phyloP scores from a whole-genome alignment of 2,113 vertebrate species.

The Mixornis gularis region DNA sequence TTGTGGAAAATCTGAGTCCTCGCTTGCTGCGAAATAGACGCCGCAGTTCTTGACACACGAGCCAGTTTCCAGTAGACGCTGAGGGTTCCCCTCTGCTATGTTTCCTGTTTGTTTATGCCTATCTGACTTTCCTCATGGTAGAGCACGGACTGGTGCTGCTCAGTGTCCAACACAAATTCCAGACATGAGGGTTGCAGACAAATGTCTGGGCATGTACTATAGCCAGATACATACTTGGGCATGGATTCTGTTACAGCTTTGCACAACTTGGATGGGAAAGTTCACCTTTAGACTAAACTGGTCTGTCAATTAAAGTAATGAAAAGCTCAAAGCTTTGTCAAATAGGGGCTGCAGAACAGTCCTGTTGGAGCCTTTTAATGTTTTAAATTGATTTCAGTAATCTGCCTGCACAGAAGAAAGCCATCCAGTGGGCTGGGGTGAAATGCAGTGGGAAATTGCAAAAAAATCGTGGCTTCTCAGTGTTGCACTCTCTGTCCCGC shows the following conservation, averaged over 20 bases:
- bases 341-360: neutral
- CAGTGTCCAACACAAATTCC: constrained; percentile 32
- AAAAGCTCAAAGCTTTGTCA: neutral
- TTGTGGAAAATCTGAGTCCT: constrained; percentile 3
- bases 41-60: neutral
- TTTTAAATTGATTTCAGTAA: constrained; percentile 30
- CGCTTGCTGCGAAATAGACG: neutral
- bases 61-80: constrained; percentile 14
- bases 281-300: constrained; percentile 13
- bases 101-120: constrained; percentile 34
- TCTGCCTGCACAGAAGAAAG: neutral
- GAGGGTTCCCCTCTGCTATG: constrained; percentile 3
- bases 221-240: constrained; percentile 15
- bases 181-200: neutral
- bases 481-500: neutral
- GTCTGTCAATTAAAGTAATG: neutral
- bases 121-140: constrained; percentile 18
- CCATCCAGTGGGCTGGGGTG: neutral
- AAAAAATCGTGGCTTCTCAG: neutral
- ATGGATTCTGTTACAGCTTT: constrained; percentile 43
- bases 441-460: neutral
- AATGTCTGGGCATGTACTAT: constrained; percentile 41
- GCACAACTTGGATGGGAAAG: neutral
- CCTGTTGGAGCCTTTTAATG: neutral
- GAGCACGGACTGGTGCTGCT: constrained; percentile 9